Evolutionary conservation across 2,797 vertebrate species (phyloP), one percentile per base, ranked within the genome.

Genomic region (Cuculus canorus): DNA sequence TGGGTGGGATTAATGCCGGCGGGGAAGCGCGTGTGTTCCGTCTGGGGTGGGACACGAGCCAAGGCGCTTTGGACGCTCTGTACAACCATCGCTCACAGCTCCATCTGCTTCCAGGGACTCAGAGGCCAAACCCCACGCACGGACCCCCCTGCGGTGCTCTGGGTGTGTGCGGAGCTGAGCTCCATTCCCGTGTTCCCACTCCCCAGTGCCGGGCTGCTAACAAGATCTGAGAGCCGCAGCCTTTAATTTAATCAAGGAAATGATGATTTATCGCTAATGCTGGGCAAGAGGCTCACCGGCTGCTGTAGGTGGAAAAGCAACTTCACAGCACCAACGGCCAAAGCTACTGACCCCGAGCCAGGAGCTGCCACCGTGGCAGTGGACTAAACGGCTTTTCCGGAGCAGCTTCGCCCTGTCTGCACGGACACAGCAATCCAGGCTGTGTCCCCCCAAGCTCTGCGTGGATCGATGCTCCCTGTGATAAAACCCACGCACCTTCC

Each of bases 61-160:
- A 13, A 30, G 24, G 61, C 6, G 14, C 56, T 65, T 2, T 0
- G 3, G 13, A 32, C 22, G 0, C 5, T 33, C 13, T 4, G 1
- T 9, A 10, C 45, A 22, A 0, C 30, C 76, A 4, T 21, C 25
- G 1, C 73, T 32, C 7, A 4, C 6, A 1, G 43, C 69, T 81
- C 52, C 81, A 33, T 63, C 92, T 48, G 87, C 77, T 86, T 8
- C 9, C 43, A 4, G 61, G 32, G 78, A 35, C 66, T 5, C 1
- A 0, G 24, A 41, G 72, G 39, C 56, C 63, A 47, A 87, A 56
- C 8, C 0, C 41, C 0, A 2, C 7, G 1, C 37, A 0, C 0
- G 17, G 28, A 35, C 7, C 22, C 23, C 32, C 28, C 8, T 19
- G 11, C 1, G 0, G 7, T 3, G 39, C 35, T 35, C 41, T 0